Conservation (phyloP, 2,888 invertebrate species). For the Scotopteryx bipunctaria region DNA sequence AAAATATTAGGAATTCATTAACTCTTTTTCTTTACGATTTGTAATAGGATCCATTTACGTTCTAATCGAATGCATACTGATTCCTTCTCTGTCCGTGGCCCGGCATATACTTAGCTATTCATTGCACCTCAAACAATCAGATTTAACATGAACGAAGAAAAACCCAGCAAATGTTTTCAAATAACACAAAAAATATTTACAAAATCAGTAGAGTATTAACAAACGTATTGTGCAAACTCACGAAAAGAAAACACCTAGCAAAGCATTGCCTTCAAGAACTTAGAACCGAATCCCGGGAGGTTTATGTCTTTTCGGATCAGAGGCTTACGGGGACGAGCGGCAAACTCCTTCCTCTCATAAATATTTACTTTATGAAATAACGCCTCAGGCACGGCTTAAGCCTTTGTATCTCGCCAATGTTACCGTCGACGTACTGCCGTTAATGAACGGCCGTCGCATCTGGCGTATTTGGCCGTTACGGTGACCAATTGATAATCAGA, state of each 20-base stretch:
- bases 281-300: constrained; percentile 77
- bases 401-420: no score
- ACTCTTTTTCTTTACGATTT: no score
- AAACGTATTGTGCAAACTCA: constrained; percentile 38
- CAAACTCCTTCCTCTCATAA: constrained; percentile 78
- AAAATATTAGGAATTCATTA: no score
- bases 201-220: constrained; percentile 38
- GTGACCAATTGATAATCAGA: no score
- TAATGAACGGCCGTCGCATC: background rate
- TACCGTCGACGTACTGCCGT: no score
- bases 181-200: constrained; percentile 38
- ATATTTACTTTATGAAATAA: constrained; percentile 83
- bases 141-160: no score
- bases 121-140: no score
- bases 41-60: no score
- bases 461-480: no score
- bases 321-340: constrained; percentile 74
- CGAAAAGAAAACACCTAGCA: constrained; percentile 57
- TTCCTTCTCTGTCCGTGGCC: no score
- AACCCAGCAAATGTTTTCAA: constrained; percentile 27
- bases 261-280: constrained; percentile 75
- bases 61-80: no score
- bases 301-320: constrained; percentile 81
- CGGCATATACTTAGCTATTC: no score
- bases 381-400: constrained; percentile 70